phyloP scores from a whole-genome alignment of 2,797 vertebrate genomes.

The Hybognathus amarus region DNA sequence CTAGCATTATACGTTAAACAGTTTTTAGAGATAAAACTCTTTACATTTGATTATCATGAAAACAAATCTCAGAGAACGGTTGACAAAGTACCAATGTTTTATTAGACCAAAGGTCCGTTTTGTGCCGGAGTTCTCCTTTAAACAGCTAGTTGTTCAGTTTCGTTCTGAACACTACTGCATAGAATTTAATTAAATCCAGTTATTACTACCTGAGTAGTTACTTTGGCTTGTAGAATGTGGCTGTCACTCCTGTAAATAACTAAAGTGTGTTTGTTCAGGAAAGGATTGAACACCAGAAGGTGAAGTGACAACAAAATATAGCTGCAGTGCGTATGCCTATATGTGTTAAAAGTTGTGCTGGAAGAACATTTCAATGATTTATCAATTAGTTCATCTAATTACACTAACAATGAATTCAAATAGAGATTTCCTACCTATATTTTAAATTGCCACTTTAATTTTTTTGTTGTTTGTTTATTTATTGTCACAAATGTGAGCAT shows the following conservation, averaged over 20 bases:
- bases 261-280: background rate
- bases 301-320: too few relatives aligned
- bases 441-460: background rate
- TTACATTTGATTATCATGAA: too few relatives aligned
- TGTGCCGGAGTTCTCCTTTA: too few relatives aligned
- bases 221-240: background rate
- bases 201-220: background rate
- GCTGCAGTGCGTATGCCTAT: background rate
- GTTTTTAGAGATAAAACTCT: too few relatives aligned
- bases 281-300: background rate
- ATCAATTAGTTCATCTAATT: background rate
- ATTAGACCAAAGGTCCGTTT: too few relatives aligned
- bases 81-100: too few relatives aligned
- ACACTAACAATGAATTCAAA: background rate
- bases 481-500: background rate
- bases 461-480: background rate
- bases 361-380: background rate
- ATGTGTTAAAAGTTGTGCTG: background rate
- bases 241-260: background rate
- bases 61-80: too few relatives aligned
- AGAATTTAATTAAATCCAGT: background rate
- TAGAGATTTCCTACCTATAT: background rate
- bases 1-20: too few relatives aligned
- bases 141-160: background rate
- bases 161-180: background rate